Evolutionary conservation across 2,797 vertebrate genomes (phyloP), one percentile per base, ranked within the genome.

Genomic region (Microctenopoma steveboyesi): DNA sequence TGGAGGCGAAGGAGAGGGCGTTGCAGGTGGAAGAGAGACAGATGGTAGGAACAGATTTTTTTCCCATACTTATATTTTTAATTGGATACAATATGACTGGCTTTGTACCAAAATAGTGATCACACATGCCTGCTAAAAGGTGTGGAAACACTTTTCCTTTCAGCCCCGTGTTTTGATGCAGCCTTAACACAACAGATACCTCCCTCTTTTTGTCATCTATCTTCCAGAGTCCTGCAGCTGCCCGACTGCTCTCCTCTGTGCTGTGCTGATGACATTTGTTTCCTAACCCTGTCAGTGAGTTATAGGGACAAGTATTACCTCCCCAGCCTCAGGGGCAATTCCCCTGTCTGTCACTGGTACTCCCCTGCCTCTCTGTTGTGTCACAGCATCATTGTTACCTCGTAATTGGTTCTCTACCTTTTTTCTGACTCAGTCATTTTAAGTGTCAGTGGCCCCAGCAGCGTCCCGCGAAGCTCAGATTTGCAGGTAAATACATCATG

Each of bases 21-120:
- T 45, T 73, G 74, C 80, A 90, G 86, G 86, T 86, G 69, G 72
- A 70, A 27, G 45, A 52, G 69, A 76, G 78, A 85, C 86, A 88
- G 81, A 90, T 91, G 86, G 86, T 35, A n/a, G 37, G 64, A 69
- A 66, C 35, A 6, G 9, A 47, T 64, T 43, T 56, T 60, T 64
- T 72, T 40, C 37, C 40, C n/a, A 30, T 7, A 5, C n/a, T 10
- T 64, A 55, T 55, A 71, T 64, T 86, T 53, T 63, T 72, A 78
- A 56, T 64, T 71, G 69, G 71, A 78, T 71, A 65, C 57, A 58
- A 60, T 68, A 42, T 2, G 14, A 79, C 48, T 57, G 52, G 52
- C 35, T 55, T 37, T 57, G 74, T 65, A 69, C 67, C 52, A 65
- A 71, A 70, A 71, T 54, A 71, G 79, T 50, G 69, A 78, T 83